phyloP scores from a whole-genome alignment of 2,888 invertebrate species.

The Lepidocyrtinus sp. region DNA sequence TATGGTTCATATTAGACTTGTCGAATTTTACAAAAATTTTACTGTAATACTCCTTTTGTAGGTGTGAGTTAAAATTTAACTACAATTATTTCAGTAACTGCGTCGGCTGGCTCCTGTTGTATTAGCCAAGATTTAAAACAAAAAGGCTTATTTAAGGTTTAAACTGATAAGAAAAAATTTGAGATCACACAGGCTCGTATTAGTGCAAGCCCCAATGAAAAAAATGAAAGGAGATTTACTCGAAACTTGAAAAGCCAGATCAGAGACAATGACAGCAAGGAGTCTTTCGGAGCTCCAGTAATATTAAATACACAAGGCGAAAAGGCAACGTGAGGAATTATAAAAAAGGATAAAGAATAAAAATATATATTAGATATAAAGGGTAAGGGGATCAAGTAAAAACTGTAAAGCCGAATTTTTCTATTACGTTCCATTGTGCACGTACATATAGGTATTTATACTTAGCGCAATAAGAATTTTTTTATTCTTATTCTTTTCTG shows the following conservation, averaged over 20 bases:
- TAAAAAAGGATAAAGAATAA: conserved; percentile 39
- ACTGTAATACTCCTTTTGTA: too few species aligned
- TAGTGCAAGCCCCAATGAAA: conserved; percentile 15
- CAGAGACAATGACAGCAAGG: conserved; percentile 50
- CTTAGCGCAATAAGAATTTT: conserved; percentile 1
- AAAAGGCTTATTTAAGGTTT: not conserved
- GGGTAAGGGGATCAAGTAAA: conserved; percentile 9
- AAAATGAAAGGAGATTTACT: conserved; percentile 41
- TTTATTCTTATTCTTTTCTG: conserved; percentile 20
- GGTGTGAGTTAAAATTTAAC: too few species aligned
- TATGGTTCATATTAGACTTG: too few species aligned
- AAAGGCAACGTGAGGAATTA: conserved; percentile 44
- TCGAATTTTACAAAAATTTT: too few species aligned
- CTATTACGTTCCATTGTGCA: conserved; percentile 10
- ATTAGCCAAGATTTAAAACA: too few species aligned
- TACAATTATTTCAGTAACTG: too few species aligned
- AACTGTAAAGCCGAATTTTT: conserved; percentile 7
- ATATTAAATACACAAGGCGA: conserved; percentile 45
- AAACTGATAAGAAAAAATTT: conserved; percentile 20
- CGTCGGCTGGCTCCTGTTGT: too few species aligned
- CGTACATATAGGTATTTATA: conserved; percentile 13
- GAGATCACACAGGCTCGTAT: conserved; percentile 39
- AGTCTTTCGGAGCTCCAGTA: not conserved
- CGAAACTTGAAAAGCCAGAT: conserved; percentile 55
- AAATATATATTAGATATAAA: conserved; percentile 26